Base-by-base conservation (phyloP, 2,113 vertebrate genomes). In the Marmota flaviventris region DNA sequence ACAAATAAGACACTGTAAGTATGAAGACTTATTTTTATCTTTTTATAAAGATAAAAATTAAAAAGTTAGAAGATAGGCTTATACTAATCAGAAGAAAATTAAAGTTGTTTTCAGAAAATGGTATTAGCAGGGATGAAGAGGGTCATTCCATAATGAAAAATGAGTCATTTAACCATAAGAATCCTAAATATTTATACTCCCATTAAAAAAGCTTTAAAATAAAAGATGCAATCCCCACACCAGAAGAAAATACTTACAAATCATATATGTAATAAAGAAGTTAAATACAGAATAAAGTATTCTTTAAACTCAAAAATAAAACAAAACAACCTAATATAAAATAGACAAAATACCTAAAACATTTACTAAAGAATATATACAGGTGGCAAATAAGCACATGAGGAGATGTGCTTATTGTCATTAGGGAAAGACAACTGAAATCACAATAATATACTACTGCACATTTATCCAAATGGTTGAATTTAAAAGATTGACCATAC, bases 231-330 rank as follows among this genome's bases (percentile, higher is more conserved):
- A 67, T 92, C 18, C 2, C 32, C 8, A 58, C 2, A 25, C 7
- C 5, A 51, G 45, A 58, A 95, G 56, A 96, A 91, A 95, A 81
- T 58, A 51, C 34, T 92, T 72, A 4, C 5, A 72, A 94, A 85
- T 72, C 37, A 73, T 20, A 58, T 37, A 14, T 77, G 34, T 39
- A 65, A 51, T n/a, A 93, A 91, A 89, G 18, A 25, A 81, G 42
- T 32, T 9, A 89, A 94, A 94, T 42, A 34, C 1, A 77, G 58
- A 82, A 85, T 27, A 76, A 89, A 76, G 17, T 39, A 89, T 1
- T 92, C 51, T 73, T 17, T 69, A 93, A 91, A 67, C 18, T 73
- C 45, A 76, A 95, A 95, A 92, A 85, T 75, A 88, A 88, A 48
- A 70, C 45, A 45, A 93, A 87, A 73, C 8, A 88, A n/a, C 27